Evolutionary conservation across 2,797 vertebrate genomes (phyloP).

Genomic region (Nannoperca australis): DNA sequence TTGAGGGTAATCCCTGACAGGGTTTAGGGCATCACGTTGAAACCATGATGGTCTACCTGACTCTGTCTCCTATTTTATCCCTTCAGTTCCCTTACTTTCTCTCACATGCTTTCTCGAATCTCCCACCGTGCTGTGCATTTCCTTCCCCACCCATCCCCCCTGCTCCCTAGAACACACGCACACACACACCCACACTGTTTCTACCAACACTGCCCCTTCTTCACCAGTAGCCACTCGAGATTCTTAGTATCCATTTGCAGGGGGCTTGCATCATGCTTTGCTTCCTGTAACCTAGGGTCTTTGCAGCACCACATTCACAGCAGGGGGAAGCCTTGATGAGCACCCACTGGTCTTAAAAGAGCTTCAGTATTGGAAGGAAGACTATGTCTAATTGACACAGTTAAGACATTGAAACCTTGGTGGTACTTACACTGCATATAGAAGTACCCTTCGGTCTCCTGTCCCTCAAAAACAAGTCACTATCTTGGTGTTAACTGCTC

Average conservation of each 20-base stretch:
- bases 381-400: slow-evolving; percentile 55
- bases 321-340: slow-evolving; percentile 64
- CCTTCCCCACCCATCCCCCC: not conserved
- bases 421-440: not conserved
- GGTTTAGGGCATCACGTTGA: slow-evolving; percentile 24
- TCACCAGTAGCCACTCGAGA: slow-evolving; percentile 34
- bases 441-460: not conserved
- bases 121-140: not conserved
- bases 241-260: slow-evolving; percentile 72
- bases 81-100: slow-evolving; percentile 1
- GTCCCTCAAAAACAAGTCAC: not conserved
- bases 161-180: not conserved
- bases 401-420: slow-evolving; percentile 47
- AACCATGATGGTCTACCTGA: slow-evolving; percentile 12
- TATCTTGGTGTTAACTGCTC: not conserved
- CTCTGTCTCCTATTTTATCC: slow-evolving; percentile 16
- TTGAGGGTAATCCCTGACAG: slow-evolving; percentile 38
- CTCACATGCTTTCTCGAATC: not conserved
- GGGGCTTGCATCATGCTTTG: slow-evolving; percentile 73
- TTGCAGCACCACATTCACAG: slow-evolving; percentile 57
- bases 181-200: slow-evolving; percentile 9
- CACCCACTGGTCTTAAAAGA: slow-evolving; percentile 56
- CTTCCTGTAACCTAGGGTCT: slow-evolving; percentile 63
- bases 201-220: slow-evolving; percentile 41
- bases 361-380: slow-evolving; percentile 37